Conservation (phyloP, 2,797 vertebrate species). For the Crenuchus spilurus region DNA sequence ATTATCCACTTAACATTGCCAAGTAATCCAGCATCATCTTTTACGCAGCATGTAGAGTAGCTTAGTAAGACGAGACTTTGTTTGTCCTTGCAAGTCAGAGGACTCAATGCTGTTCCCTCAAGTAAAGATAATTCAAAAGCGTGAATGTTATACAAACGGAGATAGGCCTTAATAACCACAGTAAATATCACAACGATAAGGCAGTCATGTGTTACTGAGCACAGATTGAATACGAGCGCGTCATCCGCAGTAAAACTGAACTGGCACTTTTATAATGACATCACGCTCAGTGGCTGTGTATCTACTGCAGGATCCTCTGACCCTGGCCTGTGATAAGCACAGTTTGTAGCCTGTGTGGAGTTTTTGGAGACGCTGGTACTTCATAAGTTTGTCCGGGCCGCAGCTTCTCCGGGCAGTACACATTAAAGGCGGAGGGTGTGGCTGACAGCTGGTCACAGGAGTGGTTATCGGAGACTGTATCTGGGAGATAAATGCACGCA, state of each 20-base stretch:
- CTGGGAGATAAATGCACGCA: slow-evolving; percentile 53
- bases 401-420: slow-evolving; percentile 25
- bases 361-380: slow-evolving; percentile 36
- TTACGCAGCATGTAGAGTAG: background rate
- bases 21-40: background rate
- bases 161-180: slow-evolving; percentile 14
- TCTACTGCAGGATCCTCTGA: slow-evolving; percentile 56
- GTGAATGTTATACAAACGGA: background rate
- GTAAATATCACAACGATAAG: slow-evolving; percentile 16
- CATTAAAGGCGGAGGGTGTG: slow-evolving; percentile 52
- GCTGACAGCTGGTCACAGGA: slow-evolving; percentile 43
- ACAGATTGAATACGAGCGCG: slow-evolving; percentile 3
- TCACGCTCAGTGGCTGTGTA: slow-evolving; percentile 4
- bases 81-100: slow-evolving; percentile 16
- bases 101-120: background rate
- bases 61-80: background rate
- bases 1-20: background rate
- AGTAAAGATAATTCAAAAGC: slow-evolving; percentile 15
- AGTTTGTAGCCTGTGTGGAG: slow-evolving; percentile 53
- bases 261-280: background rate
- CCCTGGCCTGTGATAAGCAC: slow-evolving; percentile 66
- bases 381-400: slow-evolving; percentile 31
- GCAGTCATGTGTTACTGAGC: slow-evolving; percentile 6
- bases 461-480: slow-evolving; percentile 52
- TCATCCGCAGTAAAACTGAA: background rate